Conservation (phyloP, 1,140 invertebrate genomes). For the Hylaeus anthracinus region DNA sequence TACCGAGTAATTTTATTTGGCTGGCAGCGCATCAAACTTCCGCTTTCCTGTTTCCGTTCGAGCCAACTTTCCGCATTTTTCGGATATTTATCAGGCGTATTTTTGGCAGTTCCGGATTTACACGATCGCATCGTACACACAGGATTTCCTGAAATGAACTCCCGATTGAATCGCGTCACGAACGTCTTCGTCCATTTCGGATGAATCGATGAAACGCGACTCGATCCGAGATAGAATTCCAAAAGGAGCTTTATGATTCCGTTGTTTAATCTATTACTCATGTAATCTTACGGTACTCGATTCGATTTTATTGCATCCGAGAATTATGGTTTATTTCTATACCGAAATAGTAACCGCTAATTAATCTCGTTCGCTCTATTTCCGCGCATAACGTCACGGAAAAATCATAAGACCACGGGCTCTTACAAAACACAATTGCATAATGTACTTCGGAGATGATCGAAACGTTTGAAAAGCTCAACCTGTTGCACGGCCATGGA, state of each 20-base stretch:
- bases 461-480: too few species aligned
- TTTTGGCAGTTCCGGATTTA: neutral
- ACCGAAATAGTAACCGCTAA: neutral
- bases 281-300: too few species aligned
- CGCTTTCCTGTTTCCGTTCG: constrained; percentile 24
- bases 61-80: constrained; percentile 14
- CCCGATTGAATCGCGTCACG: constrained; percentile 3
- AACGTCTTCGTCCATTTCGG: too few species aligned
- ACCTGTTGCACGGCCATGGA: too few species aligned
- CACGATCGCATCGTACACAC: too few species aligned
- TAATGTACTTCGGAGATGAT: neutral
- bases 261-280: too few species aligned
- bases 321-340: neutral
- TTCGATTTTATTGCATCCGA: neutral
- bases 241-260: too few species aligned
- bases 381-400: neutral
- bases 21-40: constrained; percentile 30
- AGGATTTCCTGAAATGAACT: neutral
- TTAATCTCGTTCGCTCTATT: constrained; percentile 1
- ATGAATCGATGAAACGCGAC: neutral
- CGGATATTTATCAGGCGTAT: constrained; percentile 10
- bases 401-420: neutral
- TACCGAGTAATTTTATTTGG: neutral
- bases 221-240: neutral
- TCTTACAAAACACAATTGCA: neutral